A percentile compares a stretch with the other conserved stretches of the same genome.
Evolutionary conservation across 2,888 invertebrate species (phyloP).

Genomic region (Campopleginae sp.): DNA sequence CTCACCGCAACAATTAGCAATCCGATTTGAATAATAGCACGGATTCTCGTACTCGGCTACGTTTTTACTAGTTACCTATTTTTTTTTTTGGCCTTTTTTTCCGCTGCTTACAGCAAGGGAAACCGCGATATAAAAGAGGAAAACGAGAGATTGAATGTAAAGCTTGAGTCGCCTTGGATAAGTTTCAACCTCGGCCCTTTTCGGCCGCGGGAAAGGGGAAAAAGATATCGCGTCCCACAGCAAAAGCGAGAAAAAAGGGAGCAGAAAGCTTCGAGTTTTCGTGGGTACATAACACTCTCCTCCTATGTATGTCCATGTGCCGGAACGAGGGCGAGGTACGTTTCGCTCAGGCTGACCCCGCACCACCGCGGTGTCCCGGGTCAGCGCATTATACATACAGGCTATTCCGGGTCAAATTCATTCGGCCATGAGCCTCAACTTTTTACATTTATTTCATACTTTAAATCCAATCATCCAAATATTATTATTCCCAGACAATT

Average conservation of each 20-base stretch:
- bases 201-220: conserved; percentile 11
- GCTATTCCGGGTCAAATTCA: conserved; percentile 13
- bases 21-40: conserved; percentile 57
- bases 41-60: conserved; percentile 19
- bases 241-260: neutral
- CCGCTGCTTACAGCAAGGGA: conserved; percentile 1
- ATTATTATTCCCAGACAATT: neutral
- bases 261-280: conserved; percentile 26
- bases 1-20: conserved; percentile 56
- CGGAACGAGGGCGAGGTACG: conserved; percentile 60
- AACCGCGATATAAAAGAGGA: conserved; percentile 17
- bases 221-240: conserved; percentile 7
- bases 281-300: conserved; percentile 43
- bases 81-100: conserved; percentile 2
- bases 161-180: conserved; percentile 55
- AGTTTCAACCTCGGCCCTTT: conserved; percentile 64
- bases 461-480: neutral
- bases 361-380: conserved; percentile 27
- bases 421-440: conserved; percentile 18
- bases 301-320: conserved; percentile 19
- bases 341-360: conserved; percentile 59
- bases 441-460: neutral
- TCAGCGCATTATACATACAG: conserved; percentile 19
- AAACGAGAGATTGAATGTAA: conserved; percentile 37
- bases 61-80: conserved; percentile 20